Evolutionary conservation across 2,113 vertebrate species (phyloP), one percentile per base, ranked within the genome.

Genomic region (Gallinago media): DNA sequence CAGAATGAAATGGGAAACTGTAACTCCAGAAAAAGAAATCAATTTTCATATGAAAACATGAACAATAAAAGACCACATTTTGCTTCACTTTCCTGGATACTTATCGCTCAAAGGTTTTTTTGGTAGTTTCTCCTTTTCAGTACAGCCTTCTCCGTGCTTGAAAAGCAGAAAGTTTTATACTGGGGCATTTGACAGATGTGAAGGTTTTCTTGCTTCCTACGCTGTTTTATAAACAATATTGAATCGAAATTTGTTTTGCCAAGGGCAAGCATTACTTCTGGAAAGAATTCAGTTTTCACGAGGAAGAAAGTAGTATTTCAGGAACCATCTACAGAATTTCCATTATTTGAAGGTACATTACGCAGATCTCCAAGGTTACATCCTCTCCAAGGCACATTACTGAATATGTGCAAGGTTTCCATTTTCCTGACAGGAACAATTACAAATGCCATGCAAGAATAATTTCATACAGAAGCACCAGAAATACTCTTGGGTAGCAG

Each of bases 391-490:
- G 97, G 96, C 92, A 96, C 87, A 78, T 94, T 98, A 97, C 90
- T 89, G 96, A 97, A 77, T 97, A 89, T 94, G 92, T 90, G 84
- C 82, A 95, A 97, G 95, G 94, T 96, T 98, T 98, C 97, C 96
- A 97, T 98, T 98, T 98, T 97, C 96, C 96, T 98, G 98, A 98
- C 98, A 98, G 97, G 97, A 98, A 97, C 96, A 98, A 98, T 98
- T 98, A 98, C 96, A 97, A 95, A 95, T 82, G 96, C 76, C 96
- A 97, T 47, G 96, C 97, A 98, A 98, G 96, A 98, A 96, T 96
- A 97, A 97, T 97, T 98, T 96, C 91, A 86, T 52, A 72, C 59
- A 89, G 92, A 96, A 77, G 52, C n/a, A 80, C 91, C 95, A 73
- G 88, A 95, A 93, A 94, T 89, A 94, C 93, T 98, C 94, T 54